Base-by-base conservation (phyloP, 2,888 invertebrate genomes). In the Melitaea athalia region DNA sequence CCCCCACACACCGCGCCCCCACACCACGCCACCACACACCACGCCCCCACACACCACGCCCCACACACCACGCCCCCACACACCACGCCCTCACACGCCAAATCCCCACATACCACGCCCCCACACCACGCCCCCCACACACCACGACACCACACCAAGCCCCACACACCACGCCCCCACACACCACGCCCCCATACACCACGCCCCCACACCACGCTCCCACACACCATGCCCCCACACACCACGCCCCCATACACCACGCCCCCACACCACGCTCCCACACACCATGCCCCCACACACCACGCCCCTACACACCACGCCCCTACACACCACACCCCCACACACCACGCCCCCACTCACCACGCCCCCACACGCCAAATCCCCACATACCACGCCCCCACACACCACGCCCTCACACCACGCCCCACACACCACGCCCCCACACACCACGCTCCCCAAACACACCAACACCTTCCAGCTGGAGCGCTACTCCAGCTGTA, bases 181-280 rank as follows among this genome's bases (percentile, higher is more conserved):
- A n/a, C n/a, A n/a, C n/a, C n/a, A n/a, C n/a, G n/a, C n/a, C n/a
- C n/a, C n/a, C n/a, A n/a, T n/a, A n/a, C n/a, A n/a, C n/a, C n/a
- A 3, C 33, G 6, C 33, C 33, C n/a, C n/a, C n/a, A n/a, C n/a
- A n/a, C n/a, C n/a, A n/a, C n/a, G n/a, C 3, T 33, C 3, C 33
- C 47, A 24, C 14, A n/a, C 17, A 8, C 14, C 42, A 59, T 6
- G 12, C 15, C 31, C n/a, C 5, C n/a, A 6, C 89, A 89, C 78
- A n/a, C 66, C 10, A 71, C 73, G 71, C 55, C 14, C 33, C n/a
- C 31, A 31, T 14, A n/a, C 6, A 14, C 0, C 52, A 11, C 17
- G 24, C 17, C 24, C 24, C 17, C 15, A 24, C 10, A 11, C 17
- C 83, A 67, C 83, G 83, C 80, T 84, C 50, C 68, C 67, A 62